Evolutionary conservation across 2,113 vertebrate genomes (phyloP).

Genomic region (Proterorhinus semilunaris): DNA sequence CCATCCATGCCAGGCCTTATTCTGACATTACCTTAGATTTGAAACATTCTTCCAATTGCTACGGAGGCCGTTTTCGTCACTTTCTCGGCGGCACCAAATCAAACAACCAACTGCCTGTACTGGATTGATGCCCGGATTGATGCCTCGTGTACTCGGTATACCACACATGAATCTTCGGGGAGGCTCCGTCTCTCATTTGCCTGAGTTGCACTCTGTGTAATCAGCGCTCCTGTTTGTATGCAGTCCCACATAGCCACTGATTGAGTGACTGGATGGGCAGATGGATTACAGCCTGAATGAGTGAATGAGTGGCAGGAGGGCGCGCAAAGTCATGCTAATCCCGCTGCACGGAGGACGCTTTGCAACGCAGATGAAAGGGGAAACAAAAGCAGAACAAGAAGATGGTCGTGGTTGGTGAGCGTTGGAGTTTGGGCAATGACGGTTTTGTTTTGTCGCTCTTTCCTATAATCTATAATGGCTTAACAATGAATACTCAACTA

Average conservation of each 20-base stretch:
- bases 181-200: constrained; percentile 59
- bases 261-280: constrained; percentile 60
- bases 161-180: constrained; percentile 28
- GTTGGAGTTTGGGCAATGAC: too few relatives aligned
- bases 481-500: too few relatives aligned
- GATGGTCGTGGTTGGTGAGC: neutral
- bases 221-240: constrained; percentile 51
- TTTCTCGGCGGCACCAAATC: constrained; percentile 40
- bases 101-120: constrained; percentile 32
- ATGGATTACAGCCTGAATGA: constrained; percentile 53
- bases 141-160: constrained; percentile 14
- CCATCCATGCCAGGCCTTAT: too few relatives aligned
- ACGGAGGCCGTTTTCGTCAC: neutral
- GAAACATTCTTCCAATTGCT: neutral
- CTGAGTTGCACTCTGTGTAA: constrained; percentile 70
- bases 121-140: constrained; percentile 21
- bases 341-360: constrained; percentile 23
- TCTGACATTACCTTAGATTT: too few relatives aligned
- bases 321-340: constrained; percentile 26
- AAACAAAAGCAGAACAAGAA: neutral
- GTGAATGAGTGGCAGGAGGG: constrained; percentile 39
- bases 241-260: constrained; percentile 58
- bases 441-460: too few relatives aligned
- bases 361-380: constrained; percentile 15
- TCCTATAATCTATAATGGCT: too few relatives aligned